Base-by-base conservation (phyloP, 2,797 vertebrate genomes). In the Nyctalus aviator region DNA sequence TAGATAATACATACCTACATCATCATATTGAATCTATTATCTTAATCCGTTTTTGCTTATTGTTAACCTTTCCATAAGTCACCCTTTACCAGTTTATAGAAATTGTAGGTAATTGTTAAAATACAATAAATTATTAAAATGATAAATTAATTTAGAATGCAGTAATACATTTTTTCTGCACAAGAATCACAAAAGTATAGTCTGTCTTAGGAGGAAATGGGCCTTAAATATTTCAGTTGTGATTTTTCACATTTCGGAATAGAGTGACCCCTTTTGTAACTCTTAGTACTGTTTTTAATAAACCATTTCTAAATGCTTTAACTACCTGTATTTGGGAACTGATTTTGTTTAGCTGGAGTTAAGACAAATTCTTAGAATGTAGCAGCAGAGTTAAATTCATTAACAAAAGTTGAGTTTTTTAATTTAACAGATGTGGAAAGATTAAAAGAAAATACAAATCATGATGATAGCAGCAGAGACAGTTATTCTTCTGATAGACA, bases 381-480 rank as follows among this genome's bases (percentile, higher is more conserved):
- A 57, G 20, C 41, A 85, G 11, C 75, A 35, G 79, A 77, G n/a
- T 57, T 84, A 77, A 92, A 91, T 71, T 89, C 20, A 82, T 89
- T 94, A 92, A 96, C 35, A 62, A 44, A 93, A 90, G 48, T 72
- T 55, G 72, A 6, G 23, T 92, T 92, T 71, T 95, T 97, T 71
- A 96, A 23, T 96, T 32, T 97, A 96, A 97, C 97, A 99, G 99
- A 99, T 96, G 97, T 99, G 2, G 99, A 99, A 96, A 98, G 99
- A 91, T 96, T 99, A 95, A 99, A 99, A 97, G 99, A 99, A 94
- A 99, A 98, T 94, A 98, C 98, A 46, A 99, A 99, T 96, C 99
- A 99, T 5, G 99, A 99, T 18, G 99, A 99, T 82, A 99, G 99
- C 98, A 99, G 99, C 98, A 99, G 99, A 96, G 99, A 99, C 97